Base-by-base conservation (phyloP, 2,113 vertebrate genomes). In the Ciconia stormi region DNA sequence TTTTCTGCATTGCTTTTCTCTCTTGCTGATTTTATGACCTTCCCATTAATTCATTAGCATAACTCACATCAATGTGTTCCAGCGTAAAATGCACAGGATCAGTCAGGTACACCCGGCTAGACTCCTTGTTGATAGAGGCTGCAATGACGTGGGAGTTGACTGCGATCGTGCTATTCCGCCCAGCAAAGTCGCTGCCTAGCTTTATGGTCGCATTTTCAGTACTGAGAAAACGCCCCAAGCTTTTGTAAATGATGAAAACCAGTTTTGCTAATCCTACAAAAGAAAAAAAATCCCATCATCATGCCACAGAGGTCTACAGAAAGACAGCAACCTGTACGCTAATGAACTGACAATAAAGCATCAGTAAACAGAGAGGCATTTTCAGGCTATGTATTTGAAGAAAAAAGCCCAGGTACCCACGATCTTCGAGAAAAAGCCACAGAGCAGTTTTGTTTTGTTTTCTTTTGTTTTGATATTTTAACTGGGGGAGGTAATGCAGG, bases 91-190 rank as follows among this genome's bases (percentile, higher is more conserved):
- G 98, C 98, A 99, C 99, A 3, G 99, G 99, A 88, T 99, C 99
- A 8, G 99, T 99, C 97, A 99, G 98, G 98, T 99, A 99, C 30
- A 99, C 99, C 7, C 99, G 98, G 98, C 99, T 99, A 63, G 99
- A 99, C 97, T 99, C 99, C 95, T 99, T 99, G 98, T 99, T 99
- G 98, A 99, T 99, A 11, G 99, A 99, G 77, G 99, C 99, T 0
- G 99, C 99, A 49, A 99, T 99, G 98, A 99, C 99, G 89, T 99
- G 99, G 1, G 99, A 99, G 96, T 99, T 99, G 95, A 99, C 99
- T 0, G 99, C 99, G 30, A 99, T 99, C 0, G 99, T 99, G 96
- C 98, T 98, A 84, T 99, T 99, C 63, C 98, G 98, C 49, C 99
- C 98, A 10, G 96, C 97, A 15, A 98, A 98, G 73, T 99, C 99